Evolutionary conservation across 2,113 vertebrate genomes (phyloP).

Genomic region (Ascaphus truei): DNA sequence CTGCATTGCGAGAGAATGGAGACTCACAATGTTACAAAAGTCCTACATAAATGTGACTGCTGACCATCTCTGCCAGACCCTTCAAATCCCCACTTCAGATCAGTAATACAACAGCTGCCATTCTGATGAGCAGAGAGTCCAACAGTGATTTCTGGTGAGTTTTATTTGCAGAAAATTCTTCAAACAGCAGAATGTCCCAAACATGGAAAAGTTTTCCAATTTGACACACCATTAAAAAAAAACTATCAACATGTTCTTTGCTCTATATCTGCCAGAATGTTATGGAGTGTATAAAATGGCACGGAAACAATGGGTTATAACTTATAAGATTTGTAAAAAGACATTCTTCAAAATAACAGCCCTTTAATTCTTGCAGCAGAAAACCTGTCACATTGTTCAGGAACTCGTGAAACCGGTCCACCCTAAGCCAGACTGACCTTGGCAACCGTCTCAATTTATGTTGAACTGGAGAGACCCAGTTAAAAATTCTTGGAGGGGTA

Average conservation of each 20-base stretch:
- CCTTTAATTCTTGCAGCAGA: background rate
- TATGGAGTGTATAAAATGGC: background rate
- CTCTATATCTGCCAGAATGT: background rate
- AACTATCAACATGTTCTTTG: background rate
- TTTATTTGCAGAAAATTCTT: too few relatives aligned
- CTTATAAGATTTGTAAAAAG: background rate
- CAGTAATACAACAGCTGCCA: too few relatives aligned
- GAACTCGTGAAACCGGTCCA: slow-evolving; percentile 5
- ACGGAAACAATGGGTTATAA: background rate
- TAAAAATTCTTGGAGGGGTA: background rate
- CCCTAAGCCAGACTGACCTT: background rate
- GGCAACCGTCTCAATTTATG: background rate
- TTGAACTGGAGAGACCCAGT: background rate
- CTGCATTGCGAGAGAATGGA: too few relatives aligned
- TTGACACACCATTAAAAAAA: background rate
- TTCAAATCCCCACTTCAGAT: too few relatives aligned
- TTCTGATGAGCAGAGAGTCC: too few relatives aligned
- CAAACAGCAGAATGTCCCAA: too few relatives aligned
- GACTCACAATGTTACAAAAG: too few relatives aligned
- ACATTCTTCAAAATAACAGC: background rate
- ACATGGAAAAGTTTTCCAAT: too few relatives aligned
- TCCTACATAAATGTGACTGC: too few relatives aligned
- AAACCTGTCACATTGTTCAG: background rate
- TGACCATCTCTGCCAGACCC: too few relatives aligned
- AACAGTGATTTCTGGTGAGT: too few relatives aligned